These are phyloP conservation scores for Rhabdomys dilectus DNA, from an alignment of 2,113 vertebrate genomes.

Conservation along the genomic window DNA sequence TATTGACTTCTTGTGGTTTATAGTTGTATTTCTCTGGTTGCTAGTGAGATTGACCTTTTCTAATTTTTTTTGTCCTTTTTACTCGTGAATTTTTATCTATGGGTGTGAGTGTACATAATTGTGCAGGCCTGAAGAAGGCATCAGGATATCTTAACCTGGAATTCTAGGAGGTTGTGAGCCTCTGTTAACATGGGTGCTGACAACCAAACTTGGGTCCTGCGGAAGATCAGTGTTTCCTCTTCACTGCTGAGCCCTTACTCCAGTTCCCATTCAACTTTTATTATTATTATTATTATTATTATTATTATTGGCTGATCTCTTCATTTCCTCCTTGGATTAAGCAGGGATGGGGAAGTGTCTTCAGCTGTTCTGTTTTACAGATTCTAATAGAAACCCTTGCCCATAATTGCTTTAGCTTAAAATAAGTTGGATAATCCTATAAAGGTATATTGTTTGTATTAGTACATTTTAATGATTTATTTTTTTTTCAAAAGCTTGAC, in stretches of 20 bases:
- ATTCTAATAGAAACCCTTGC: background rate
- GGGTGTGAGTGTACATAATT: background rate
- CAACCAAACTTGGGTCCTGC: background rate
- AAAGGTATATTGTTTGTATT: conserved; percentile 36
- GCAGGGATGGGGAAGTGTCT: background rate
- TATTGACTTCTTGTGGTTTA: conserved; percentile 12
- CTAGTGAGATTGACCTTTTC: conserved; percentile 13
- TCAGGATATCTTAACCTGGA: background rate
- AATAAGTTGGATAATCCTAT: conserved; percentile 19
- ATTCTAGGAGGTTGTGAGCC: background rate
- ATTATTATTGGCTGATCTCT: background rate
- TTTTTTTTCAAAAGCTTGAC: conserved; percentile 34
- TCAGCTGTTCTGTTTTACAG: background rate
- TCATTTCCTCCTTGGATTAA: background rate
- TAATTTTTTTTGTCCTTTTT: background rate
- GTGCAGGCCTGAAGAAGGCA: background rate
- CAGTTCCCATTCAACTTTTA: background rate
- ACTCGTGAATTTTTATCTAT: background rate
- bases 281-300: background rate
- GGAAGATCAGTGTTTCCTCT: background rate
- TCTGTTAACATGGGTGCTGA: background rate
- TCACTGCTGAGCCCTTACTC: background rate
- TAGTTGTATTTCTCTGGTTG: conserved; percentile 16
- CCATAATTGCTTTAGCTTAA: conserved; percentile 38
- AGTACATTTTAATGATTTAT: conserved; percentile 27